A percentile compares a stretch with the other conserved stretches of the same genome.
Conservation (phyloP, 2,113 vertebrate species). For the Furnarius figulus region DNA sequence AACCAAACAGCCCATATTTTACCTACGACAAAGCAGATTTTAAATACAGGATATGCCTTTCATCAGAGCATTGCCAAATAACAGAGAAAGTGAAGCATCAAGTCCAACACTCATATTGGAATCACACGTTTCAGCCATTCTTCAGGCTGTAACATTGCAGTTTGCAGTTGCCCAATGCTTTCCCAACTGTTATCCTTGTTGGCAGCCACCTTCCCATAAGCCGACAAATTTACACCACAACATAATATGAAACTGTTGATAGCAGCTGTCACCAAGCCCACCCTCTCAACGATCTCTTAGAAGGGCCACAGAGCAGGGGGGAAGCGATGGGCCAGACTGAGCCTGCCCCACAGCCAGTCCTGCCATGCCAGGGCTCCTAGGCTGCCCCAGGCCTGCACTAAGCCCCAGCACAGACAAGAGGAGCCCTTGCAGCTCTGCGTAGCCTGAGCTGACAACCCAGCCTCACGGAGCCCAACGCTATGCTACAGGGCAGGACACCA, state of each 20-base stretch:
- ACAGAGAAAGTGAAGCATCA: not conserved
- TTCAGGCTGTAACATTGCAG: not conserved
- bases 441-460: fast-evolving
- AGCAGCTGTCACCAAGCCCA: not conserved
- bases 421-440: not conserved
- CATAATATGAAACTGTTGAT: not conserved
- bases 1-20: not conserved
- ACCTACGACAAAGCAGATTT: not conserved
- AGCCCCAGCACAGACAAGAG: fast-evolving
- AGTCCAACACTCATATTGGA: fast-evolving
- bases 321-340: not conserved
- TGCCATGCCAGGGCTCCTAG: not conserved
- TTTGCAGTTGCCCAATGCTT: not conserved
- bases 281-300: fast-evolving
- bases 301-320: fast-evolving
- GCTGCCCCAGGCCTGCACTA: not conserved
- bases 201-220: not conserved
- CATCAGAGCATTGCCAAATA: not conserved
- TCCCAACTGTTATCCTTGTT: not conserved
- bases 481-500: fast-evolving
- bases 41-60: not conserved
- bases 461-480: fast-evolving
- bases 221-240: not conserved
- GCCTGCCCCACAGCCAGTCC: not conserved
- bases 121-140: not conserved